Evolutionary conservation across 2,797 vertebrate species (phyloP), one percentile per base, ranked within the genome.

Genomic region (Helostoma temminkii): DNA sequence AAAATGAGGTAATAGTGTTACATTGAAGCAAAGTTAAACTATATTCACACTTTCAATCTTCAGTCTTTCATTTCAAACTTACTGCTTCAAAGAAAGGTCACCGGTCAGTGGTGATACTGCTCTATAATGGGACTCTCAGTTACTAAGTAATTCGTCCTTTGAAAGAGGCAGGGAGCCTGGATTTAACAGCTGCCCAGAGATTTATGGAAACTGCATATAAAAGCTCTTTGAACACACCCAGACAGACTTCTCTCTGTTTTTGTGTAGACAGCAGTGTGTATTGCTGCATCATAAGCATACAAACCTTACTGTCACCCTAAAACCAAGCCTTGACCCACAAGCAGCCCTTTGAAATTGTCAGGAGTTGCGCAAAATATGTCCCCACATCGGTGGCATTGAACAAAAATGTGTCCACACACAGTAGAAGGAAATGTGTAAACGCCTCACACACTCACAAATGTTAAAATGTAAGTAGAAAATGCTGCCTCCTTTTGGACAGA

Each of bases 401-500:
- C 30, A 8, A 32, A 7, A 32, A 7, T 9, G 2, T 9, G 30
- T 32, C 7, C 30, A 32, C 30, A 32, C 30, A 26, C 26, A 3
- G 6, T 26, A 26, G 30, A 32, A 32, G 9, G 30, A 32, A 7
- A 41, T 8, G 3, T n/a, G n/a, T n/a, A n/a, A n/a, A n/a, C n/a
- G n/a, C n/a, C 16, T 18, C 16, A 41, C 39, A 41, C 16, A 16
- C 15, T 6, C 39, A 41, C 5, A 41, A 18, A 18, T 41, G 34
- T 36, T 16, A 16, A 1, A 18, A 39, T 34, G 18, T 55, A 39
- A 19, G 43, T 4, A 57, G 57, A 49, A 49, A 15, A 42, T 87
- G 78, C 82, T 84, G 87, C 83, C 86, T 61, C 82, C 86, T 41
- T 43, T 54, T 72, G 87, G 83, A 5, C 62, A 71, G 1, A 77